Evolutionary conservation across 2,888 invertebrate species (phyloP).

Genomic region (Blastobasis adustella): DNA sequence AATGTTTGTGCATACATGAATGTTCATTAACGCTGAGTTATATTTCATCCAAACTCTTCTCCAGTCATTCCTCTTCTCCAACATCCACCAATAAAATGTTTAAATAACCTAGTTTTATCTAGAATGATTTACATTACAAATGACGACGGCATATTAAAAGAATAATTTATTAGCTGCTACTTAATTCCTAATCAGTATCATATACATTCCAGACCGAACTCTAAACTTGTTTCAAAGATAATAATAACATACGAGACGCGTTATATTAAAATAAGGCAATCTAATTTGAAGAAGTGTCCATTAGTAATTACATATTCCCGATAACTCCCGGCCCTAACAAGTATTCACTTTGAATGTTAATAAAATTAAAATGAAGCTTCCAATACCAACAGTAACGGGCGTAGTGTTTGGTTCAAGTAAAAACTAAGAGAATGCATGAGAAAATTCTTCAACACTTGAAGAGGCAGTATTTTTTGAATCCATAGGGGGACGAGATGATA

Average conservation of each 20-base stretch:
- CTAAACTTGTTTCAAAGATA: constrained; percentile 28
- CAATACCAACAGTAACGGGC: constrained; percentile 21
- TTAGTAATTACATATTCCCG: constrained; percentile 42
- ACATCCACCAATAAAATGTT: neutral
- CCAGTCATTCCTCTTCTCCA: neutral
- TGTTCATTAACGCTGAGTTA: too few species aligned
- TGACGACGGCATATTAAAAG: constrained; percentile 9
- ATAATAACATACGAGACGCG: constrained; percentile 21
- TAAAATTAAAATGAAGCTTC: constrained; percentile 41
- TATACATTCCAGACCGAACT: constrained; percentile 18
- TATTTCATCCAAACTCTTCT: neutral
- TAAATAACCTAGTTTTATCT: neutral
- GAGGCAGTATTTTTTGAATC: too few species aligned
- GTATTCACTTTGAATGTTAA: constrained; percentile 33
- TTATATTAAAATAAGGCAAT: constrained; percentile 26
- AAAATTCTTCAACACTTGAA: neutral
- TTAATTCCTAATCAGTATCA: constrained; percentile 27
- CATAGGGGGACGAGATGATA: too few species aligned
- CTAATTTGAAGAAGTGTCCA: constrained; percentile 38
- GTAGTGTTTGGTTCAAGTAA: constrained; percentile 18
- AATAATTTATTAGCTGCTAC: constrained; percentile 30
- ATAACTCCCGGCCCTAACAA: constrained; percentile 30
- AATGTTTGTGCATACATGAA: too few species aligned
- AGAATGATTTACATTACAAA: constrained; percentile 3
- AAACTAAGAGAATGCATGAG: neutral